Evolutionary conservation across 2,888 invertebrate species (phyloP).

Genomic region (Clivina fossor): DNA sequence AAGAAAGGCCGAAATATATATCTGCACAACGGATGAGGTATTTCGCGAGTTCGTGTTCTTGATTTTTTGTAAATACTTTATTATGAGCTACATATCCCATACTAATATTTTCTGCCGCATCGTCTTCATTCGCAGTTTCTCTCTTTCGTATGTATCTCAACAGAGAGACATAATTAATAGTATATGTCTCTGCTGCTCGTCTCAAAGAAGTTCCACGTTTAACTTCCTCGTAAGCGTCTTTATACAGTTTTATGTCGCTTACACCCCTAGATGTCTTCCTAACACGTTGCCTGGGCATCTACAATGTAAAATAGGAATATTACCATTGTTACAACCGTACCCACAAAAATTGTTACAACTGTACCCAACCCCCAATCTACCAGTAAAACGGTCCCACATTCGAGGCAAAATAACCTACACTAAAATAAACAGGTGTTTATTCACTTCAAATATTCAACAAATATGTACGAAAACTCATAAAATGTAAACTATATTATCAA

Average conservation of each 20-base stretch:
- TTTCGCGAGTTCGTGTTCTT: conserved; percentile 35
- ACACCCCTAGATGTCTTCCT: conserved; percentile 5
- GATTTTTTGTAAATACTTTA: conserved; percentile 30
- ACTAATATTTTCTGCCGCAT: too few species aligned
- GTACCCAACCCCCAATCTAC: too few species aligned
- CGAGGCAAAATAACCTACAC: too few species aligned
- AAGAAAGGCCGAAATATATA: conserved; percentile 39
- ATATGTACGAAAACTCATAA: too few species aligned
- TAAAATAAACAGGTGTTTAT: too few species aligned
- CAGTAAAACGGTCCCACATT: too few species aligned
- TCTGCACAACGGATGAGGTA: conserved; percentile 38
- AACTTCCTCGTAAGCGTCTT: conserved; percentile 11
- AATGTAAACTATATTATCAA: too few species aligned
- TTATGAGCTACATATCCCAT: conserved; percentile 37
- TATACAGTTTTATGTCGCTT: conserved; percentile 21
- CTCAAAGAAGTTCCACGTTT: conserved; percentile 15
- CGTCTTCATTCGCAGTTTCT: too few species aligned
- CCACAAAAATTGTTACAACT: conserved; percentile 26
- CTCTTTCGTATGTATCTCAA: conserved; percentile 34
- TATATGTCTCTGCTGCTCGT: conserved; percentile 24
- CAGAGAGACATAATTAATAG: conserved; percentile 31
- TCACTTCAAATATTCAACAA: too few species aligned
- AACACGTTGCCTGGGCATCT: conserved; percentile 13
- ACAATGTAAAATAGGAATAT: conserved; percentile 11
- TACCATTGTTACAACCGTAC: conserved; percentile 29